Evolutionary conservation across 2,797 vertebrate genomes (phyloP).

Genomic region (Sarcophilus harrisii): DNA sequence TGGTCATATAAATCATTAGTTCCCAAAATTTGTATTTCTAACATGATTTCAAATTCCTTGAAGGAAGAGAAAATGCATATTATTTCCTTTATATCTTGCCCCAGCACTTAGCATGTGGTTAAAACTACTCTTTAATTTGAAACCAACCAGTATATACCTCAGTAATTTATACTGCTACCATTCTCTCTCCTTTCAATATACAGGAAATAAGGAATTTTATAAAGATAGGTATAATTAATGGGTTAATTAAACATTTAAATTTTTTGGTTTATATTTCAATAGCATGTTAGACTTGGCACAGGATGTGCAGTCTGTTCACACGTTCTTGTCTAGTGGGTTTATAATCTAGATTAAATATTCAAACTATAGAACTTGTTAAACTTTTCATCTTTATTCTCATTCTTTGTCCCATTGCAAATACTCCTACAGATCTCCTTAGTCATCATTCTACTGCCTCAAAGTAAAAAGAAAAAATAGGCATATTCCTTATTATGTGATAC

Average conservation of each 20-base stretch:
- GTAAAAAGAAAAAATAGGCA: neutral
- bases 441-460: neutral
- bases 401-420: neutral
- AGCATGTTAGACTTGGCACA: neutral
- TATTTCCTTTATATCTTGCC: neutral
- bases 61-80: neutral
- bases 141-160: neutral
- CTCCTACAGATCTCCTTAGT: neutral
- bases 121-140: neutral
- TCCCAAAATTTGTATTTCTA: neutral
- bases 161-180: neutral
- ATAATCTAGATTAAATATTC: neutral
- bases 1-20: neutral
- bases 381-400: neutral
- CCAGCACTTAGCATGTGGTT: neutral
- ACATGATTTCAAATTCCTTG: neutral
- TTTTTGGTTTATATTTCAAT: constrained; percentile 4
- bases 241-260: neutral
- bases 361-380: neutral
- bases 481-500: neutral
- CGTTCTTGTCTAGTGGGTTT: neutral
- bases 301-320: neutral
- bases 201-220: neutral
- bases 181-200: neutral
- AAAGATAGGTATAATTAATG: neutral